Evolutionary conservation across 2,888 invertebrate genomes (phyloP), one percentile per base, ranked within the genome.

Genomic region (Heliconius erato): DNA sequence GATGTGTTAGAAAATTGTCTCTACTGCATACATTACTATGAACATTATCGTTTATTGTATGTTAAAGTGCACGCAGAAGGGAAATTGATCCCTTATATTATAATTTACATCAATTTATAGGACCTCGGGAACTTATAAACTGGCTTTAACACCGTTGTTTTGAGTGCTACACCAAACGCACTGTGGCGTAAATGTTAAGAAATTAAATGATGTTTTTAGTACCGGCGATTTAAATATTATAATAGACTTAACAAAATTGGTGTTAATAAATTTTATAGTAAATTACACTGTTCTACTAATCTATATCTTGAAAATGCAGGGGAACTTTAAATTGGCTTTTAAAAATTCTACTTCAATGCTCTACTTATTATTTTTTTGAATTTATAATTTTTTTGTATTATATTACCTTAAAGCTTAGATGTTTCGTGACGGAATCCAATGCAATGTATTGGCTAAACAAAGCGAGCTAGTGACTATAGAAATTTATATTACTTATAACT

Each of bases 1-100:
- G 86, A 87, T 89, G 89, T 89, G 88, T 88, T 85, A 91, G 90
- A 94, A 94, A 92, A 93, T 93, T 92, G 90, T 90, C 90, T 90
- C 89, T 94, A 91, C 89, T 85, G 84, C 86, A 85, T 88, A 87
- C 85, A 87, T 84, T 88, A 89, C 87, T 93, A 87, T 88, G 89
- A 85, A 88, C 89, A 91, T 92, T 91, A 93, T 93, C 91, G 91
- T 87, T 87, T 91, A 89, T 90, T 87, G 87, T 87, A 78, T 83
- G 86, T 88, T 88, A 85, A 86, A 86, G 85, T 86, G 87, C 86
- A 85, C 86, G 86, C 85, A 86, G 86, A 86, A 87, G 84, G 87
- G 88, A 91, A 93, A 91, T 90, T 91, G 89, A 92, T 91, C 91
- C 91, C 88, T 90, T 91, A 90, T 88, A 89, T 86, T 86, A 89